Evolutionary conservation across 1,140 invertebrate genomes (phyloP).

Genomic region (Sinella curviseta): DNA sequence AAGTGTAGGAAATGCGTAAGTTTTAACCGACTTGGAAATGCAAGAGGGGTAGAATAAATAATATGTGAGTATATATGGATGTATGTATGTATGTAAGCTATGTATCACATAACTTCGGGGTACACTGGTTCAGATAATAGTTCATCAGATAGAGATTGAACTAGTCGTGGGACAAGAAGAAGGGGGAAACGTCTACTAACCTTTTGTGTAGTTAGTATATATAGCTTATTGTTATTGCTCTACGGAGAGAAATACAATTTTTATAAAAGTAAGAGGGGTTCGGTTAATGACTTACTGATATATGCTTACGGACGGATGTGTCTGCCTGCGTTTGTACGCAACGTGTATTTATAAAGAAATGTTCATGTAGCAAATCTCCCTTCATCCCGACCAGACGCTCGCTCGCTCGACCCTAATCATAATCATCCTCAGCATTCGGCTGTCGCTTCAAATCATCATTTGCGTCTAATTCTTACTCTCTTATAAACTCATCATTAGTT

Average conservation of each 20-base stretch:
- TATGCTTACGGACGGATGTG: background rate
- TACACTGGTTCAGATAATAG: slow-evolving; percentile 7
- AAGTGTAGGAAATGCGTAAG: too few relatives aligned
- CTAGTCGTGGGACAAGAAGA: background rate
- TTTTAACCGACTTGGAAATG: too few relatives aligned
- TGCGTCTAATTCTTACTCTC: slow-evolving; percentile 42
- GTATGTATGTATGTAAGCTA: background rate
- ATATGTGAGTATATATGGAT: background rate
- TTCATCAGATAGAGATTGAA: background rate
- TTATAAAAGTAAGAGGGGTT: background rate
- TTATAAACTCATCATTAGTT: background rate
- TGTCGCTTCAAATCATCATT: slow-evolving; percentile 50
- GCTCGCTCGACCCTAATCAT: slow-evolving; percentile 15
- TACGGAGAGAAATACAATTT: background rate
- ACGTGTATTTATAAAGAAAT: background rate
- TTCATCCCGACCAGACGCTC: background rate
- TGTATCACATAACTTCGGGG: background rate
- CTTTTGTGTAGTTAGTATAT: background rate
- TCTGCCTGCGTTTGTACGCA: too few relatives aligned
- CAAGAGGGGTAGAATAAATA: too few relatives aligned
- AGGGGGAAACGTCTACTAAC: slow-evolving; percentile 2
- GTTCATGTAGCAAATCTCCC: background rate
- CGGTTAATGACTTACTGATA: background rate
- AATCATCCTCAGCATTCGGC: background rate
- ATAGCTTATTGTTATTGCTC: background rate